Conservation (phyloP, 1,140 invertebrate species). For the Microplitis demolitor region DNA sequence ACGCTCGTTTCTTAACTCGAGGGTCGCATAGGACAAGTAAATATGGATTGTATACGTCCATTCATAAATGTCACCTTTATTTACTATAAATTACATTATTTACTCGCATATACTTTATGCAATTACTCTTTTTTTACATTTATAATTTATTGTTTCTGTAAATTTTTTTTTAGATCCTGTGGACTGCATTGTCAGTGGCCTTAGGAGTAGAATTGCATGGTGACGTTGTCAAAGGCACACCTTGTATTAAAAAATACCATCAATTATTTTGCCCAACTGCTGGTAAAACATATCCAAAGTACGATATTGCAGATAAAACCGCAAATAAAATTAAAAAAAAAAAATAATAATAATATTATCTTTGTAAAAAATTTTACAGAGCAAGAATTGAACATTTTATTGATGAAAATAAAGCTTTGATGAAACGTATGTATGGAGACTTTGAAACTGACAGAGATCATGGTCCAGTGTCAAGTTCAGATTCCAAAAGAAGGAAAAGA, state of each 20-base stretch:
- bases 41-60: background rate
- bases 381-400: slow-evolving; percentile 89
- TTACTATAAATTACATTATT: background rate
- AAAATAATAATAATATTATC: too few relatives aligned
- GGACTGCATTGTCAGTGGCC: slow-evolving; percentile 85
- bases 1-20: slow-evolving; percentile 15
- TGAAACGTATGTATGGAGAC: slow-evolving; percentile 90
- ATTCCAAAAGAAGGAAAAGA: slow-evolving; percentile 42
- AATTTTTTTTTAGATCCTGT: slow-evolving; percentile 72
- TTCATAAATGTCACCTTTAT: background rate
- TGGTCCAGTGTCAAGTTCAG: slow-evolving; percentile 58
- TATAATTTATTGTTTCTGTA: slow-evolving; percentile 35
- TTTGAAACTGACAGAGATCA: slow-evolving; percentile 70
- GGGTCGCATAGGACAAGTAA: background rate
- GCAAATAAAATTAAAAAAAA: too few relatives aligned
- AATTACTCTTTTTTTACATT: background rate
- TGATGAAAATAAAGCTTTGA: slow-evolving; percentile 90
- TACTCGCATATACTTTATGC: background rate
- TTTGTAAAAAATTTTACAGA: slow-evolving; percentile 61
- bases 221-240: slow-evolving; percentile 82
- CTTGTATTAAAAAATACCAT: slow-evolving; percentile 85
- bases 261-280: slow-evolving; percentile 90
- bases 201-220: slow-evolving; percentile 83
- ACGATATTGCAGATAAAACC: slow-evolving; percentile 57
- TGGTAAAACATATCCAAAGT: slow-evolving; percentile 88